Conservation (phyloP, 2,888 invertebrate species). For the Gryllus longicercus region DNA sequence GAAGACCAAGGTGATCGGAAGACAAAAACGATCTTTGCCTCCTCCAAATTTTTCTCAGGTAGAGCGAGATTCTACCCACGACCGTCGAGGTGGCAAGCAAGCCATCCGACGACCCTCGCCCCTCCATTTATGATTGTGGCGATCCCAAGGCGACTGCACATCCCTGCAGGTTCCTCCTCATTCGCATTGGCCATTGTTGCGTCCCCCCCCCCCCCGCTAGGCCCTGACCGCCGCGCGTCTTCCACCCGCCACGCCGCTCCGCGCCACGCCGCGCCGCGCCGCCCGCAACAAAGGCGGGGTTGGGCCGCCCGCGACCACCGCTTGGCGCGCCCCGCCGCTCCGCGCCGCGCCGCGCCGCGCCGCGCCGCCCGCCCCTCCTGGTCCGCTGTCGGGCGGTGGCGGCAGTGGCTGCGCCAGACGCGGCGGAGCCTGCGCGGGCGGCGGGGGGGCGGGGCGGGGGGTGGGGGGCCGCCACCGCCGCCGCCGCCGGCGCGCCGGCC, state of each 20-base stretch:
- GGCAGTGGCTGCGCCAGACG: constrained; percentile 64
- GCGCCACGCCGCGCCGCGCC: background rate
- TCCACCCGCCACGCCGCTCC: background rate
- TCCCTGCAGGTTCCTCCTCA: no score
- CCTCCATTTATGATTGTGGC: no score
- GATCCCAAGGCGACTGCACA: no score
- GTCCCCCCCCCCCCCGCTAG: background rate
- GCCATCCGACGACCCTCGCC: no score
- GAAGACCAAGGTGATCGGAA: no score
- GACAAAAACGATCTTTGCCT: no score
- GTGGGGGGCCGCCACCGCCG: background rate
- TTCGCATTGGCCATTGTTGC: no score
- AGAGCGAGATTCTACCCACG: no score
- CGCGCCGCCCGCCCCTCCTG: background rate
- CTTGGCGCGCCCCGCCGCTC: background rate
- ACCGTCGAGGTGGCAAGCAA: no score
- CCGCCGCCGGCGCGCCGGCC: background rate
- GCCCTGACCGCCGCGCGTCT: background rate
- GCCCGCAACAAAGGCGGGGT: background rate
- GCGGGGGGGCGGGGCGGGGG: background rate
- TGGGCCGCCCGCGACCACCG: background rate
- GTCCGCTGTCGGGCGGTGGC: constrained; percentile 43
- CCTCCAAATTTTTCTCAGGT: no score
- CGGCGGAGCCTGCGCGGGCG: constrained; percentile 65
- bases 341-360: background rate